Evolutionary conservation across 2,113 vertebrate genomes (phyloP).

Genomic region (Nestor notabilis): DNA sequence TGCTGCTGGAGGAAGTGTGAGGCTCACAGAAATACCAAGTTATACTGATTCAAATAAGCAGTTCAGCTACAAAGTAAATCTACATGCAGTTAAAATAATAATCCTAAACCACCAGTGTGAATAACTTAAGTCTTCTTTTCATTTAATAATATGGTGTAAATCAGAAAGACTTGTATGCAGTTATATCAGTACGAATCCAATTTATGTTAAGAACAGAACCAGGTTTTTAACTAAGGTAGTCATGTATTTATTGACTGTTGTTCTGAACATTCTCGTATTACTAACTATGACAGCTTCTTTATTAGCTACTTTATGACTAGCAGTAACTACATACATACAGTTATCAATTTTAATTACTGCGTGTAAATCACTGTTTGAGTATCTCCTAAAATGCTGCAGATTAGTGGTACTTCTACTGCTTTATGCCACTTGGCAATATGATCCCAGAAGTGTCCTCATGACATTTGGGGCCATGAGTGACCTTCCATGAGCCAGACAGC

Average conservation of each 20-base stretch:
- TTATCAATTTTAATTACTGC: neutral
- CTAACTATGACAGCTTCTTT: neutral
- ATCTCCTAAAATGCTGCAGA: neutral
- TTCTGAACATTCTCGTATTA: neutral
- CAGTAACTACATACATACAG: neutral
- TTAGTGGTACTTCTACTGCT: neutral
- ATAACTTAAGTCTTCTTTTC: neutral
- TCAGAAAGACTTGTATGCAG: neutral
- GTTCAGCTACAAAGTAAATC: neutral
- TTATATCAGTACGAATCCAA: neutral
- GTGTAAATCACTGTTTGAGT: neutral
- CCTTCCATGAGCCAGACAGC: neutral
- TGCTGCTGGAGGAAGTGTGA: neutral
- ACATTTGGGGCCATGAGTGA: neutral
- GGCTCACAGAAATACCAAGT: neutral
- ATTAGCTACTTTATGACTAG: neutral
- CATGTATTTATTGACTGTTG: neutral
- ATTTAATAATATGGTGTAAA: neutral
- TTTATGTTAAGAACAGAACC: neutral
- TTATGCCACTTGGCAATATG: neutral
- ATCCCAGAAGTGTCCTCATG: neutral
- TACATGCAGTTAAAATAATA: neutral
- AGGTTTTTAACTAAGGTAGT: neutral
- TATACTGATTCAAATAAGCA: neutral
- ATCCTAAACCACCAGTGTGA: neutral